Conservation (phyloP, 2,113 vertebrate species). For the Ifrita kowaldi region DNA sequence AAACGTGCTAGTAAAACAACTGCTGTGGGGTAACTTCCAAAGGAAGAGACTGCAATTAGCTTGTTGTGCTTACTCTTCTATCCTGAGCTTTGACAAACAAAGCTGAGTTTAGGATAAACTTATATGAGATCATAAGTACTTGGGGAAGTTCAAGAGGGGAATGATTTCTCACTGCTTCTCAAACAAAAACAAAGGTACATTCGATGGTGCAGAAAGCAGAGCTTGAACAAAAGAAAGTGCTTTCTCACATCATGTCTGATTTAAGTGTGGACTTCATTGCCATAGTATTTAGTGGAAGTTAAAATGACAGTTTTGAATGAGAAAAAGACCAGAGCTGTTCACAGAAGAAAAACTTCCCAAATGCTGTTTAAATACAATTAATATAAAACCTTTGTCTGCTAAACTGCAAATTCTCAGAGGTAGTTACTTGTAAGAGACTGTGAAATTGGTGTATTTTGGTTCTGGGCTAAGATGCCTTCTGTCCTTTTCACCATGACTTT, state of each 20-base stretch:
- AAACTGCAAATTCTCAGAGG: not conserved
- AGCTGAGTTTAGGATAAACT: not conserved
- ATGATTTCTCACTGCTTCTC: not conserved
- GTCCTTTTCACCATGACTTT: not conserved
- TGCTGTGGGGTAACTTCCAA: not conserved
- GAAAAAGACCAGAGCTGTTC: not conserved
- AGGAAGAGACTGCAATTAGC: not conserved
- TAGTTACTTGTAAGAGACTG: not conserved
- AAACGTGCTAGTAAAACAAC: not conserved
- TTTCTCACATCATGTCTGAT: not conserved
- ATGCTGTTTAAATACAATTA: not conserved
- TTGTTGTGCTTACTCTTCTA: not conserved
- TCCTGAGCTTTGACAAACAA: not conserved
- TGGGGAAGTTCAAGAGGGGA: not conserved
- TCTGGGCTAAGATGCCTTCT: not conserved
- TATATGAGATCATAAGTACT: not conserved
- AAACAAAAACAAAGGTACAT: not conserved
- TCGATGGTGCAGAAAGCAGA: not conserved
- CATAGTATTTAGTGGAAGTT: not conserved
- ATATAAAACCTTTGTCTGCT: not conserved
- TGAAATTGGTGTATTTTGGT: not conserved
- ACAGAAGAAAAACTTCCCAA: not conserved
- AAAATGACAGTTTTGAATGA: not conserved
- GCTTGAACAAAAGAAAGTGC: not conserved
- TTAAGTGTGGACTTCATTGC: not conserved